These are phyloP conservation scores for Drosophila yooni DNA, from an alignment of 2,888 invertebrate genomes.

Conservation along the genomic window DNA sequence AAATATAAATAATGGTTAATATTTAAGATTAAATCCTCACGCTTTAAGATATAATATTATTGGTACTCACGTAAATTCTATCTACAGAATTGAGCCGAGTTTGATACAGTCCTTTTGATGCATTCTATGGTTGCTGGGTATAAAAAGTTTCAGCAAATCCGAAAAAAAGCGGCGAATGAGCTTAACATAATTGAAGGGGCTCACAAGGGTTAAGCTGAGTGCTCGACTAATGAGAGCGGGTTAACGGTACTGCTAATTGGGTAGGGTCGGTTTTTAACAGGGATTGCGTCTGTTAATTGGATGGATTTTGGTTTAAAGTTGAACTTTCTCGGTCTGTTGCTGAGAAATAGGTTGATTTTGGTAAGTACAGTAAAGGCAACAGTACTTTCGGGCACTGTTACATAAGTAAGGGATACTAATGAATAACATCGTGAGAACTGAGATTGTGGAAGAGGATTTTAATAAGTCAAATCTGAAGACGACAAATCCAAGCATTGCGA, in stretches of 20 bases:
- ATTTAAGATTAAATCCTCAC: background rate
- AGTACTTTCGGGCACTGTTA: background rate
- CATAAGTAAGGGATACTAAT: background rate
- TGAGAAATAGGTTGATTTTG: background rate
- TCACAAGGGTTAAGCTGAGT: constrained; percentile 48
- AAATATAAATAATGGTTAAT: background rate
- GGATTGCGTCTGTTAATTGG: constrained; percentile 44
- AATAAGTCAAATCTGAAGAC: background rate
- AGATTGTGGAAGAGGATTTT: background rate
- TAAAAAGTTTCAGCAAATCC: constrained; percentile 7
- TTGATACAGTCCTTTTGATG: background rate
- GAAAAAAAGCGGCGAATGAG: constrained; percentile 51
- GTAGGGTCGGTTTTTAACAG: constrained; percentile 21
- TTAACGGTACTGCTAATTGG: constrained; percentile 45
- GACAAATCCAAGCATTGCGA: background rate
- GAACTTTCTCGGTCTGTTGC: background rate
- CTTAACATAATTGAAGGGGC: constrained; percentile 70
- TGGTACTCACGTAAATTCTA: rapidly evolving
- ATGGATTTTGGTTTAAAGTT: constrained; percentile 9
- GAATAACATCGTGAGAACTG: background rate
- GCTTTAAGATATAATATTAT: background rate
- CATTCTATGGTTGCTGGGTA: constrained; percentile 7
- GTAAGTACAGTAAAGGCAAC: background rate
- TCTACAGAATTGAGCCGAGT: background rate
- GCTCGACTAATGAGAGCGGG: constrained; percentile 40